Conservation (phyloP, 1,140 invertebrate species). For the Eubasilissa regina region DNA sequence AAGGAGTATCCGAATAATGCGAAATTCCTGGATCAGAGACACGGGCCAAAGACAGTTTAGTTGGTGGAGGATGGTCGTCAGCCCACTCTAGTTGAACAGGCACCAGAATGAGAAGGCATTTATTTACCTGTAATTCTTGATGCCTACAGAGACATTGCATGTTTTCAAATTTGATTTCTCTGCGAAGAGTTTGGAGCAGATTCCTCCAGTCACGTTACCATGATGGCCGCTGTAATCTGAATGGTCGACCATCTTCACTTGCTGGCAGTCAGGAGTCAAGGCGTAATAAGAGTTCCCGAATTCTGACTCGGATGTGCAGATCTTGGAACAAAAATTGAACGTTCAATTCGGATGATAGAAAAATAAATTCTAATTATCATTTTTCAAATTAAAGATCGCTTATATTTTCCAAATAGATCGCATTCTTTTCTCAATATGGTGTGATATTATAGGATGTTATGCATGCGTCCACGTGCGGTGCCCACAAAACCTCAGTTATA, state of each 20-base stretch:
- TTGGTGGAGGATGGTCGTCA: too few species aligned
- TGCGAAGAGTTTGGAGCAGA: conserved; percentile 79
- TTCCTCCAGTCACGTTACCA: conserved; percentile 54
- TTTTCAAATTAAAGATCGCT: background rate
- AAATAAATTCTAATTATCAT: too few species aligned
- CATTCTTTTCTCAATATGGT: background rate
- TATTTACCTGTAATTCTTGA: conserved; percentile 65
- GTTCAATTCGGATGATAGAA: background rate
- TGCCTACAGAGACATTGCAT: conserved; percentile 66
- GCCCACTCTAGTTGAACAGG: too few species aligned
- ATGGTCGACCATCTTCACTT: conserved; percentile 71
- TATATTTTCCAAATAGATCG: background rate
- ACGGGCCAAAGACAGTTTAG: too few species aligned
- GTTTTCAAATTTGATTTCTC: conserved; percentile 73
- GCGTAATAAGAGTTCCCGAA: conserved; percentile 84
- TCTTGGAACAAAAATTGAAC: conserved; percentile 62
- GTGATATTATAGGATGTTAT: too few species aligned
- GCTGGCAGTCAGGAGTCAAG: conserved; percentile 73
- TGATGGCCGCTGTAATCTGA: conserved; percentile 64
- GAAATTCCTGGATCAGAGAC: too few species aligned
- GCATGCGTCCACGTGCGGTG: too few species aligned
- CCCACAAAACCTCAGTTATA: too few species aligned
- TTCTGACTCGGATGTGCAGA: conserved; percentile 73
- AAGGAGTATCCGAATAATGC: too few species aligned
- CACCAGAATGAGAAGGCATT: too few species aligned